phyloP scores from a whole-genome alignment of 1,140 invertebrate species.

The Trypoxylus dichotomus region DNA sequence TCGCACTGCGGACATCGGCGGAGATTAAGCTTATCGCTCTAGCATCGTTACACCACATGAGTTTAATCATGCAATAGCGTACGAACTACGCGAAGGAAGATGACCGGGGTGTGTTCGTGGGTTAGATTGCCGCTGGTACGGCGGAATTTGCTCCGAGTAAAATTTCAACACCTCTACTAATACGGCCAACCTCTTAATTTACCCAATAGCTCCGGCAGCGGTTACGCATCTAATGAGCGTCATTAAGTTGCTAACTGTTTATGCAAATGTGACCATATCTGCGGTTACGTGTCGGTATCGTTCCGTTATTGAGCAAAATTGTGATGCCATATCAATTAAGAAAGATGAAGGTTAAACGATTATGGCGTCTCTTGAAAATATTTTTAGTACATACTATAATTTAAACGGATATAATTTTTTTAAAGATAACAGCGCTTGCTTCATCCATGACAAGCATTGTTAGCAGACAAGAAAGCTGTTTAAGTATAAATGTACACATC shows the following conservation, averaged over 20 bases:
- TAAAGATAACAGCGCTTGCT: too few species aligned
- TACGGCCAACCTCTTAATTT: slow-evolving; percentile 16
- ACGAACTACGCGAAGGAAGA: background rate
- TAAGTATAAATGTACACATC: too few species aligned
- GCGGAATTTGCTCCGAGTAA: background rate
- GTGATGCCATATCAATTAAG: slow-evolving; percentile 12
- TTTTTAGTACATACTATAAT: background rate
- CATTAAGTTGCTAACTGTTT: slow-evolving; percentile 16
- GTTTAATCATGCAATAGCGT: slow-evolving; percentile 19
- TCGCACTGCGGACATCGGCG: slow-evolving; percentile 1
- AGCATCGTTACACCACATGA: slow-evolving; percentile 12
- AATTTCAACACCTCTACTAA: slow-evolving; percentile 11
- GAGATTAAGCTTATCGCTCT: slow-evolving; percentile 7
- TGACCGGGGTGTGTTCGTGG: background rate
- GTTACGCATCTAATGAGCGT: slow-evolving; percentile 21
- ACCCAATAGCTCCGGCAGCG: slow-evolving; percentile 1
- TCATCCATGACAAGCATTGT: too few species aligned
- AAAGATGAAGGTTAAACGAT: background rate
- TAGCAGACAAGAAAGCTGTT: too few species aligned
- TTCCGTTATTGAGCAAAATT: background rate
- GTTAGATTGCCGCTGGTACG: background rate
- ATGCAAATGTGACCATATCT: slow-evolving; percentile 19
- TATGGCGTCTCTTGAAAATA: background rate
- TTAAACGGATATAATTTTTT: background rate
- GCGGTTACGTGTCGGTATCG: background rate